phyloP scores from a whole-genome alignment of 2,797 vertebrate genomes.

The Anas flavirostris region DNA sequence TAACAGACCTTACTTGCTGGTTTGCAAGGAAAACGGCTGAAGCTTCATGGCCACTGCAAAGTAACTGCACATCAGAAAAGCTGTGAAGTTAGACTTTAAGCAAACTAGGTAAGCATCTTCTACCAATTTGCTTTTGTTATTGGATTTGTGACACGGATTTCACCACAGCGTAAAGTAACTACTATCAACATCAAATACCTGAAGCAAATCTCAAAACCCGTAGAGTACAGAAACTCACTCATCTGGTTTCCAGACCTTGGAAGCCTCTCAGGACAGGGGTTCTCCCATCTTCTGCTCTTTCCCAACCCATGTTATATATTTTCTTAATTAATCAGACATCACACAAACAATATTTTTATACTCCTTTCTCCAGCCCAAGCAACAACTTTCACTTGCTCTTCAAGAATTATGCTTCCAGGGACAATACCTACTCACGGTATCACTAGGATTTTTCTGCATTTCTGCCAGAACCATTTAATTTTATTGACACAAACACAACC shows the following conservation, averaged over 20 bases:
- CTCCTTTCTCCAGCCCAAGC: not conserved
- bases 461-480: not conserved
- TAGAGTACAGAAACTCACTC: not conserved
- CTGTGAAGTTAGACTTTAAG: not conserved
- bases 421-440: not conserved
- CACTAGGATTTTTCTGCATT: not conserved
- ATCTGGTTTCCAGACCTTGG: conserved; percentile 7
- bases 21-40: not conserved
- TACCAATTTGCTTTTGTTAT: fast-evolving
- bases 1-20: not conserved
- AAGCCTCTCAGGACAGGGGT: conserved; percentile 20
- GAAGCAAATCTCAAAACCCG: not conserved
- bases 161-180: not conserved
- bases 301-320: not conserved
- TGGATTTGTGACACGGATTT: not conserved
- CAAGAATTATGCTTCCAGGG: not conserved
- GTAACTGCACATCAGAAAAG: not conserved
- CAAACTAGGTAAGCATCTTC: not conserved
- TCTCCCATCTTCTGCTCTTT: not conserved
- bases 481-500: not conserved
- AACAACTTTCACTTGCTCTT: not conserved
- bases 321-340: not conserved
- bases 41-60: not conserved
- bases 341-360: not conserved
- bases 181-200: not conserved